These are phyloP conservation scores for Octodonta nipae DNA, from an alignment of 2,888 invertebrate genomes.

Conservation along the genomic window DNA sequence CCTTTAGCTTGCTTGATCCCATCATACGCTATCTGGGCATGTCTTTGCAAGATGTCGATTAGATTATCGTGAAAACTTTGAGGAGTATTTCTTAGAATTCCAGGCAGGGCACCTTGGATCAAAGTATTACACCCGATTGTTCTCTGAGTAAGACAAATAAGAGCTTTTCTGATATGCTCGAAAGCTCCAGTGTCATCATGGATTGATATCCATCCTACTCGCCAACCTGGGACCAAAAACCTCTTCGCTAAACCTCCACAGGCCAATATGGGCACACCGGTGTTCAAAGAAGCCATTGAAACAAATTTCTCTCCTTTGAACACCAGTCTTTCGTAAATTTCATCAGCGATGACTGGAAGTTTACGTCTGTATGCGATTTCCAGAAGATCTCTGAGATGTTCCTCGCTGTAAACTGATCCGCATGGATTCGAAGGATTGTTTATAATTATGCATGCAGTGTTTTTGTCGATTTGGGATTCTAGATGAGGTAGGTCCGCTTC, in stretches of 20 bases:
- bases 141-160: slow-evolving; percentile 54
- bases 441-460: slow-evolving; percentile 80
- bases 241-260: slow-evolving; percentile 93
- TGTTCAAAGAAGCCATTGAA: slow-evolving; percentile 72
- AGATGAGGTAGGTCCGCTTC: slow-evolving; percentile 78
- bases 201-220: slow-evolving; percentile 91
- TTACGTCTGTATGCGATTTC: slow-evolving; percentile 63
- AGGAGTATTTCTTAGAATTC: slow-evolving; percentile 75
- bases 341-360: slow-evolving; percentile 93
- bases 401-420: slow-evolving; percentile 77
- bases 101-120: slow-evolving; percentile 79
- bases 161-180: slow-evolving; percentile 39
- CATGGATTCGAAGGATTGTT: slow-evolving; percentile 98
- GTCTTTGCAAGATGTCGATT: slow-evolving; percentile 52
- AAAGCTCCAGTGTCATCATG: slow-evolving; percentile 70
- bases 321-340: slow-evolving; percentile 93
- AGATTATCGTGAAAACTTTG: slow-evolving; percentile 70
- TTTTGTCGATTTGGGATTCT: slow-evolving; percentile 76
- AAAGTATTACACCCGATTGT: slow-evolving; percentile 86
- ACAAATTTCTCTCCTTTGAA: slow-evolving; percentile 69
- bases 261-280: slow-evolving; percentile 79
- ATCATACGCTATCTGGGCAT: slow-evolving; percentile 68
- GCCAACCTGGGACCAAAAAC: slow-evolving; percentile 91
- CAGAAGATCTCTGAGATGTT: slow-evolving; percentile 71
- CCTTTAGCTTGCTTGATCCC: slow-evolving; percentile 60